Evolutionary conservation across 1,140 invertebrate species (phyloP), one percentile per base, ranked within the genome.

Genomic region (Cotesia vestalis): DNA sequence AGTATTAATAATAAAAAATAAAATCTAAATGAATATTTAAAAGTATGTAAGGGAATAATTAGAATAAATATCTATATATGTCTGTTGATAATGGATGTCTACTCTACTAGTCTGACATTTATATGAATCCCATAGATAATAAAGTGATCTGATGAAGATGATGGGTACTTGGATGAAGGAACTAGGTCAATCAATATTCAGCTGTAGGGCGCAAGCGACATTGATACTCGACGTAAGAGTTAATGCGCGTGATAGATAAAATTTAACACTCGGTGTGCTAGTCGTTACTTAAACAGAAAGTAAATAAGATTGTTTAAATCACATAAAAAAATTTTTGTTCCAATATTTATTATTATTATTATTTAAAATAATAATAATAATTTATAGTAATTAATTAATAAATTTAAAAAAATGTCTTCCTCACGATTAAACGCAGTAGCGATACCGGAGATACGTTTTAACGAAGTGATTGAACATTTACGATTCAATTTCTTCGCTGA

Each of bases 401-500:
- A 34, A 46, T 20, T 14, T 1, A 40, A 4, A 14, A 76, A 69
- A n/a, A 85, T 84, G 84, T 82, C 83, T 67, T 81, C 78, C 35
- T 72, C 75, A 62, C 68, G 74, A 36, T 72, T 85, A 66, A 80
- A 72, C 68, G 78, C 81, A 3, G 64, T 78, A 4, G 69, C 86
- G 38, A 88, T 92, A 38, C 81, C 85, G 4, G 81, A 86, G 70
- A 83, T 88, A 70, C 87, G 88, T 69, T 89, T 88, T 73, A 79
- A 88, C 9, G 88, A 90, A 46, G 91, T 93, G 14, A 90, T 95
- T 53, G 78, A 89, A 34, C 92, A 94, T 79, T 85, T 94, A 66
- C 87, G 91, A 38, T 84, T 88, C 71, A 91, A 90, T 74, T 94
- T 94, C 84, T 94, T 94, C 81, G 90, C 91, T 3, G 94, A 95